Evolutionary conservation across 2,113 vertebrate species (phyloP), one percentile per base, ranked within the genome.

Genomic region (Atherinomorus stipes): DNA sequence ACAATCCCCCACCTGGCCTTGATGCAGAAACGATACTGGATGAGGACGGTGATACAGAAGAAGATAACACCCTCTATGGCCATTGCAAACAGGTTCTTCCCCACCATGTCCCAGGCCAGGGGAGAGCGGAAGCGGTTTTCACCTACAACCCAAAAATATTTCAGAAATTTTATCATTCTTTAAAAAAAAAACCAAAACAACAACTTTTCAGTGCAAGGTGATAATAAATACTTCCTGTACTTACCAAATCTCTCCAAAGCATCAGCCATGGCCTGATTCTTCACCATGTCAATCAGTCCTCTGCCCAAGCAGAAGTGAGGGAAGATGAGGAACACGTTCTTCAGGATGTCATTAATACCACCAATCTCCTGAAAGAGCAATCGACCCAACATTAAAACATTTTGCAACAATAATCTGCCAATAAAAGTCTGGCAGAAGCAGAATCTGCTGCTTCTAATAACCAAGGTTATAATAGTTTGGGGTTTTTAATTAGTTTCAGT

Each of bases 231-330:
- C 38, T 3, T 37, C 2, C 8, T 44, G 16, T 61, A 25, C 94
- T 93, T 86, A 99, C 98, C 98, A 81, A 99, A 99, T 83, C 98
- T 95, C 90, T 98, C 97, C 76, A 99, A 84, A 71, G 98, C 98
- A 57, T 99, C 98, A 8, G 97, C 95, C 97, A 99, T 98, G 1
- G 98, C 98, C 89, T 99, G 98, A 83, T 99, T 99, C 94, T 99
- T 99, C 91, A 99, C 98, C 98, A 99, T 99, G 85, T 99, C 98
- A 50, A 99, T 99, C 26, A 99, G 93, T 12, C 98, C 98, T 56
- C 98, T 90, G 2, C 98, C 98, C 86, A 99, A 85, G 79, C 98
- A 99, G 92, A 99, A 99, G 90, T 99, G 98, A 26, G 98, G 98
- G 76, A 99, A 99, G 85, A 99, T 98, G 75, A 99, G 94, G 80